Base-by-base conservation (phyloP, 2,797 vertebrate genomes). In the Sphenopsis melanotis region DNA sequence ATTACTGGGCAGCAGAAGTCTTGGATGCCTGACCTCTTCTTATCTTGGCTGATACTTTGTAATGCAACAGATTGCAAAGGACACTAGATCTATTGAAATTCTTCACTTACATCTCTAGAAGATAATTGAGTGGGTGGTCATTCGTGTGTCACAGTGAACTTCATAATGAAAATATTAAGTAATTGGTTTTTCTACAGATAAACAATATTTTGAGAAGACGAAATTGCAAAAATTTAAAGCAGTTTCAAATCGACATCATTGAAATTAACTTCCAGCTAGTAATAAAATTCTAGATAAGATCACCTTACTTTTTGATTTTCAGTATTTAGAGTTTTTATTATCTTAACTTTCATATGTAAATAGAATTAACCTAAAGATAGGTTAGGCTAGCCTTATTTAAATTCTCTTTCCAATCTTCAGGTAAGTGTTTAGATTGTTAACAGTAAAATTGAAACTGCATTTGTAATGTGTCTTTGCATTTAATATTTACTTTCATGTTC, bases 131-230 rank as follows among this genome's bases (percentile, higher is more conserved):
- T 30, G 23, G 59, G 7, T 57, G 10, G 15, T 60, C 26, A 3
- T 93, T 91, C 8, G 2, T 50, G 14, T 41, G 39, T 64, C 30
- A 22, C 0, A 2, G 16, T 75, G 82, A 83, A 52, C 63, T 72
- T 59, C 29, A 59, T 69, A 0, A 23, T 46, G 63, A 83, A 92
- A 95, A 85, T 91, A 66, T 9, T 47, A 76, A 87, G 36, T 32
- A 83, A 50, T 47, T 84, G 29, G 84, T 95, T 93, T 60, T 89
- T 91, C 59, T 94, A 65, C 94, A 94, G 85, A 64, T 90, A 65
- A 95, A 30, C 26, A 30, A 29, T 93, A 15, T 81, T 93, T 82
- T 83, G 68, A 79, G 65, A 80, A 71, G 90, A 81, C 1, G 8
- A 34, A 75, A 75, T 81, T 34, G 26, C 19, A 53, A 47, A 47